Conservation (phyloP, 2,113 vertebrate genomes). For the Myotis lucifugus region DNA sequence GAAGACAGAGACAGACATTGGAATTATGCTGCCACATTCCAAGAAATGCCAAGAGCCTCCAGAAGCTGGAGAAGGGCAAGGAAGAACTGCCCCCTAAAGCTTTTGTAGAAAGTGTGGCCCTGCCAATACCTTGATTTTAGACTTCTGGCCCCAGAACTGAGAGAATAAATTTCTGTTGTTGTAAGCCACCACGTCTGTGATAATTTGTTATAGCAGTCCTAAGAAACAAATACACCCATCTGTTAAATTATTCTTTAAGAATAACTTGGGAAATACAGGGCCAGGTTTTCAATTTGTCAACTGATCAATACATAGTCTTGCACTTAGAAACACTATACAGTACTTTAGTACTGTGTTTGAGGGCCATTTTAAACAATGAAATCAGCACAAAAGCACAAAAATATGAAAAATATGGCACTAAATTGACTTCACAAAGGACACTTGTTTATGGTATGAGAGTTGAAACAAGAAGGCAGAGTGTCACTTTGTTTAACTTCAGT, state of each 20-base stretch:
- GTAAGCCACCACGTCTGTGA: background rate
- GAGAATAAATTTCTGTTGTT: background rate
- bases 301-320: background rate
- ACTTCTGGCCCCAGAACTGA: background rate
- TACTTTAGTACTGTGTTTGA: background rate
- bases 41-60: background rate
- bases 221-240: background rate
- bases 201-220: background rate
- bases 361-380: background rate
- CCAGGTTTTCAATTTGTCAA: background rate
- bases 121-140: background rate
- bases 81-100: background rate
- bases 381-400: background rate
- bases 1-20: background rate
- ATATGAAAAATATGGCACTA: background rate
- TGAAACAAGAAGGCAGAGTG: background rate
- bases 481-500: background rate
- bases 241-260: background rate
- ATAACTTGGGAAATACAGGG: background rate
- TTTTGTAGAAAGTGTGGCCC: background rate
- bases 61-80: background rate
- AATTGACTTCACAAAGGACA: background rate
- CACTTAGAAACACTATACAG: background rate
- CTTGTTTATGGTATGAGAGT: background rate
- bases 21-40: background rate